Percentiles rank a stretch among this genome's conserved stretches.
Evolutionary conservation across 2,797 vertebrate genomes (phyloP).

Genomic region (Siniperca undulata): DNA sequence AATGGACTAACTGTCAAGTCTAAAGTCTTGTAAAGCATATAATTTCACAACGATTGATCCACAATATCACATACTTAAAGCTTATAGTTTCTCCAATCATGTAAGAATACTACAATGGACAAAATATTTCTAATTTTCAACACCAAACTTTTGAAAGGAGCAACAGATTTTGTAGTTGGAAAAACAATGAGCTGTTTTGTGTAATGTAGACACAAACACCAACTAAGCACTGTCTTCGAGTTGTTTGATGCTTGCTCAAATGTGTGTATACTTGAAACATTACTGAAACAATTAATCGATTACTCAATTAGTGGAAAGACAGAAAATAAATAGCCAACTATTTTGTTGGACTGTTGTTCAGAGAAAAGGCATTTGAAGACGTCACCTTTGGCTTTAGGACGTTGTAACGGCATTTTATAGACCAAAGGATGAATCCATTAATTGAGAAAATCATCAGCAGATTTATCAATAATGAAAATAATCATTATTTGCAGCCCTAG

Average conservation of each 20-base stretch:
- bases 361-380: background rate
- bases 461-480: background rate
- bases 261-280: background rate
- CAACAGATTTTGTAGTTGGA: background rate
- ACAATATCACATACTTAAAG: background rate
- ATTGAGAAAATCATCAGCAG: background rate
- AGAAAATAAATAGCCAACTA: too few relatives aligned
- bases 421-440: background rate
- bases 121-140: background rate
- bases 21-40: background rate
- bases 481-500: background rate
- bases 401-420: background rate
- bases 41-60: background rate
- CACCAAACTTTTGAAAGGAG: background rate
- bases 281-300: background rate
- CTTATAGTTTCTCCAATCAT: background rate
- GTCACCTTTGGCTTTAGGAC: background rate
- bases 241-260: conserved; percentile 13
- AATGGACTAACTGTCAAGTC: background rate
- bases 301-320: background rate
- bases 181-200: background rate
- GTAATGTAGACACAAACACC: conserved; percentile 6
- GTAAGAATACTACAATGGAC: background rate
- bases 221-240: background rate
- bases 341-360: background rate